Conservation (phyloP, 2,888 invertebrate species). For the Reticulitermes lucifugus region DNA sequence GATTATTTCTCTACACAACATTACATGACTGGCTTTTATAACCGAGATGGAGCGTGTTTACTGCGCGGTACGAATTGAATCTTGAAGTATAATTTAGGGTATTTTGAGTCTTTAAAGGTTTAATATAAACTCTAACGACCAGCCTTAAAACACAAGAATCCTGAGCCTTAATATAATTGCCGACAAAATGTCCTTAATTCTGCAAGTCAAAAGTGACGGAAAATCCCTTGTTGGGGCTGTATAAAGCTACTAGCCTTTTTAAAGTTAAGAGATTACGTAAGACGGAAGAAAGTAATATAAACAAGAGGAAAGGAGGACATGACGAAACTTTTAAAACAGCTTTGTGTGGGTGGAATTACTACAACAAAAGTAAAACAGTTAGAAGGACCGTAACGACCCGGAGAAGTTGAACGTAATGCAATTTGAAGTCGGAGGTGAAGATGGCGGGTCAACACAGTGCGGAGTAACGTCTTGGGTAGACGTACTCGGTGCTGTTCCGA, state of each 20-base stretch:
- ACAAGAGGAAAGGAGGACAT: background rate
- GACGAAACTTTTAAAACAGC: slow-evolving; percentile 30
- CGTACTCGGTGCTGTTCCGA: too few species aligned
- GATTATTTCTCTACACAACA: too few species aligned
- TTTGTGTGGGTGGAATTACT: slow-evolving; percentile 1
- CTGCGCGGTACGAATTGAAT: too few species aligned
- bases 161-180: background rate
- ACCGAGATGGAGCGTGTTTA: too few species aligned
- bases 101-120: background rate
- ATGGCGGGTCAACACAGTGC: background rate
- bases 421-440: slow-evolving; percentile 9
- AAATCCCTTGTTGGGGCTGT: background rate
- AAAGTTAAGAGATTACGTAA: slow-evolving; percentile 37
- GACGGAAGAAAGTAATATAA: slow-evolving; percentile 19
- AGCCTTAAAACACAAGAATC: background rate
- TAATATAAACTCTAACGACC: background rate
- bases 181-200: slow-evolving; percentile 8
- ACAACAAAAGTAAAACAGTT: slow-evolving; percentile 17
- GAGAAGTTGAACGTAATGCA: slow-evolving; percentile 29
- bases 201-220: slow-evolving; percentile 22
- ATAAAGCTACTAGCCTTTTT: background rate
- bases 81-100: too few species aligned
- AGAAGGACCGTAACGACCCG: background rate
- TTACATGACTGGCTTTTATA: too few species aligned
- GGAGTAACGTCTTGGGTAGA: too few species aligned